Conservation (phyloP, 2,888 invertebrate genomes). For the Synanthedon vespiformis region DNA sequence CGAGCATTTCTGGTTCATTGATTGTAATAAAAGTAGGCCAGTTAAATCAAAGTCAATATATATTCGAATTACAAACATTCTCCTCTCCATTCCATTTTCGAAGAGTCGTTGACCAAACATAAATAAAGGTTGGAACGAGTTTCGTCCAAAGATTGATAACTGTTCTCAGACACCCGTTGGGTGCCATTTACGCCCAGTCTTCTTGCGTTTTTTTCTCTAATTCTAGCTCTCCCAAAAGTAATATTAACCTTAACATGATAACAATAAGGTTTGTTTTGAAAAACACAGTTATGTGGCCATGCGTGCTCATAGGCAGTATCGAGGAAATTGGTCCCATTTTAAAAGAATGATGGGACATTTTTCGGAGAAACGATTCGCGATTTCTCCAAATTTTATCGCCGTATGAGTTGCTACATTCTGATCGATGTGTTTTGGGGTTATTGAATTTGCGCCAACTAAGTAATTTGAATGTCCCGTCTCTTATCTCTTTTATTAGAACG, state of each 20-base stretch:
- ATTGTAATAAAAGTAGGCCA: no score
- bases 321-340: constrained; percentile 53
- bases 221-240: constrained; percentile 12
- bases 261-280: constrained; percentile 5
- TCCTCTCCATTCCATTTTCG: constrained; percentile 50
- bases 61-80: constrained; percentile 5
- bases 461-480: no score
- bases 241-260: constrained; percentile 11
- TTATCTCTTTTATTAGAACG: no score
- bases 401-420: not conserved
- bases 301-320: constrained; percentile 53
- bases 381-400: constrained; percentile 28
- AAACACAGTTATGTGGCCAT: constrained; percentile 16
- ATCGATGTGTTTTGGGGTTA: not conserved
- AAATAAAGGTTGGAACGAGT: constrained; percentile 57
- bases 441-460: not conserved
- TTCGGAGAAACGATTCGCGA: constrained; percentile 35
- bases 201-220: constrained; percentile 32
- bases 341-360: constrained; percentile 58
- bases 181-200: constrained; percentile 47
- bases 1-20: no score
- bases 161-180: constrained; percentile 45
- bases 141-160: constrained; percentile 59
- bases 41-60: no score
- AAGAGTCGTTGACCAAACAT: constrained; percentile 52